These are phyloP conservation scores for Delia radicum DNA, from an alignment of 1,140 invertebrate genomes.

Conservation along the genomic window DNA sequence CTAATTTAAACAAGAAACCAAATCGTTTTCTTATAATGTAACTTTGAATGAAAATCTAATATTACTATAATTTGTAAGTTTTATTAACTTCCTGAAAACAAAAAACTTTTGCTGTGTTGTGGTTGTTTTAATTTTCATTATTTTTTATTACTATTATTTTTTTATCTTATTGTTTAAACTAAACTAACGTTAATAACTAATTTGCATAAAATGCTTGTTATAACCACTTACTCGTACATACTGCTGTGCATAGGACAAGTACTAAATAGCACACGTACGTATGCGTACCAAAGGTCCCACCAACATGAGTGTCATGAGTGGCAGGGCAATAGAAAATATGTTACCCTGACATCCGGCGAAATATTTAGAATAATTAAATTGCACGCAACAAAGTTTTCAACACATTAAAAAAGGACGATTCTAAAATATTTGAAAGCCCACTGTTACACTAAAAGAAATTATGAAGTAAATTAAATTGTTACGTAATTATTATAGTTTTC, in stretches of 20 bases:
- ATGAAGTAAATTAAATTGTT: not conserved
- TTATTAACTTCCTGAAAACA: no score
- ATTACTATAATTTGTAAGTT: no score
- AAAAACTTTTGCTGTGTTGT: not conserved
- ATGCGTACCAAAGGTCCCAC: not conserved
- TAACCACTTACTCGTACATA: not conserved
- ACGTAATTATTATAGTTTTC: no score
- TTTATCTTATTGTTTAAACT: not conserved
- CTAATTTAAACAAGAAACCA: no score
- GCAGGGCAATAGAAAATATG: not conserved
- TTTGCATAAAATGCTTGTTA: constrained; percentile 16
- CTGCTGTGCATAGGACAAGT: no score
- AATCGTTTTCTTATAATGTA: not conserved
- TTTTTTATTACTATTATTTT: not conserved
- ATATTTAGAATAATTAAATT: constrained; percentile 15
- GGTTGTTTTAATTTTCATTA: not conserved
- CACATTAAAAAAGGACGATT: not conserved
- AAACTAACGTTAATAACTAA: constrained; percentile 15
- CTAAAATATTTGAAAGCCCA: not conserved
- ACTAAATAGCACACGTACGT: no score
- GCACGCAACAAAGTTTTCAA: constrained; percentile 10
- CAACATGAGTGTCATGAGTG: not conserved
- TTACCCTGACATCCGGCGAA: not conserved
- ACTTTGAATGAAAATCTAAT: no score
- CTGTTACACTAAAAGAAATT: not conserved